Base-by-base conservation (phyloP, 2,113 vertebrate species). In the Haliaeetus leucogaster region DNA sequence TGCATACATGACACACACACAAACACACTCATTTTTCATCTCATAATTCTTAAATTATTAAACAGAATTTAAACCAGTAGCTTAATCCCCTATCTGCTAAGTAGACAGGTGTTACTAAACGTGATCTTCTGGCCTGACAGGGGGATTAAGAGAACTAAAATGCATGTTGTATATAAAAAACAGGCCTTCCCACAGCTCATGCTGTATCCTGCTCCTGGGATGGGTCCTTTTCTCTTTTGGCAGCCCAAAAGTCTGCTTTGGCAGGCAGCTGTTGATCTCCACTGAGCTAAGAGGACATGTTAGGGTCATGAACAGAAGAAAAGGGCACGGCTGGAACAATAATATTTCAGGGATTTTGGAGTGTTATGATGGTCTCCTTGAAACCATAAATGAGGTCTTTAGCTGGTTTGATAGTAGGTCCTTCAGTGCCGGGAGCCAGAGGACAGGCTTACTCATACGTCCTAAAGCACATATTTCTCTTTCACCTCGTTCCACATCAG, bases 131-230 rank as follows among this genome's bases (percentile, higher is more conserved):
- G 59, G 65, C 53, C 50, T 82, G 77, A 73, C 59, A 16, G 21
- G 36, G 18, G 40, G 29, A 36, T 86, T 73, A 68, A n/a, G 22
- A 63, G 21, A 11, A 47, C 42, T 58, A 68, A 68, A 79, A 78
- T 29, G 25, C 25, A 7, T 2, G 18, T 34, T 53, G 30, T 45
- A 22, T 40, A 38, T 42, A 34, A 26, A 62, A 72, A 38, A 5
- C 34, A 63, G 48, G 21, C 13, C 29, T 66, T 52, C 38, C 50
- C 2, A 0, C 16, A 11, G 42, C 7, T 17, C 16, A 3, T 0
- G 0, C 23, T 11, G 3, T 56, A 30, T 30, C 26, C 38, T 68
- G 53, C 40, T 86, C 29, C 45, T 20, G n/a, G 27, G 14, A 26
- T 1, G 1, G 23, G 26, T n/a, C 22, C 13, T 52, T 3, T 62